Conservation (phyloP, 2,797 vertebrate genomes). For the Borostomias antarcticus region DNA sequence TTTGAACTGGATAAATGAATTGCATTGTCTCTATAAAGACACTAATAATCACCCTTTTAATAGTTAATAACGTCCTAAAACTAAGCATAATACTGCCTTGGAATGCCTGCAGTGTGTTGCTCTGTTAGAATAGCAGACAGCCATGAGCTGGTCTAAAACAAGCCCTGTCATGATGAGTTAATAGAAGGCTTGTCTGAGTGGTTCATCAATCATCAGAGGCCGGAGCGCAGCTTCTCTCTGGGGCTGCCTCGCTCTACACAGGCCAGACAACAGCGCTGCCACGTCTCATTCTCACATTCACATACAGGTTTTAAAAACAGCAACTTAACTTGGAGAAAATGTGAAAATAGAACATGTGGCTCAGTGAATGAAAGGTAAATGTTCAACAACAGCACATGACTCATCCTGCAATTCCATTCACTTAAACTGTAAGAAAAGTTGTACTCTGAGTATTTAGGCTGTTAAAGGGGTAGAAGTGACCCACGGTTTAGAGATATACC, state of each 20-base stretch:
- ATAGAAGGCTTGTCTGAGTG: conserved; percentile 12
- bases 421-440: no score
- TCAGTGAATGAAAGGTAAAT: background rate
- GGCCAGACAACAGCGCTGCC: background rate
- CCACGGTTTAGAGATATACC: no score
- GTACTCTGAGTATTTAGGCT: background rate
- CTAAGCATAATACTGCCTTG: no score
- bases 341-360: no score
- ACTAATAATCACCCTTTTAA: no score
- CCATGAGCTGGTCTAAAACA: conserved; percentile 17
- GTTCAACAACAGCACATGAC: no score
- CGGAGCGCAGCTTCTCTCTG: background rate
- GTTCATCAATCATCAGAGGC: conserved; percentile 12
- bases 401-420: no score
- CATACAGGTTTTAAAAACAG: no score
- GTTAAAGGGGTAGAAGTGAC: background rate
- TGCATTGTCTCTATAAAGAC: background rate
- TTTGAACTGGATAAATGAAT: background rate
- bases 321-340: no score
- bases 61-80: no score
- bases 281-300: background rate
- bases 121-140: background rate
- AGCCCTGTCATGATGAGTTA: conserved; percentile 41
- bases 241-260: background rate
- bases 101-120: no score